Conservation (phyloP, 2,113 vertebrate genomes). For the Pelecanus crispus region DNA sequence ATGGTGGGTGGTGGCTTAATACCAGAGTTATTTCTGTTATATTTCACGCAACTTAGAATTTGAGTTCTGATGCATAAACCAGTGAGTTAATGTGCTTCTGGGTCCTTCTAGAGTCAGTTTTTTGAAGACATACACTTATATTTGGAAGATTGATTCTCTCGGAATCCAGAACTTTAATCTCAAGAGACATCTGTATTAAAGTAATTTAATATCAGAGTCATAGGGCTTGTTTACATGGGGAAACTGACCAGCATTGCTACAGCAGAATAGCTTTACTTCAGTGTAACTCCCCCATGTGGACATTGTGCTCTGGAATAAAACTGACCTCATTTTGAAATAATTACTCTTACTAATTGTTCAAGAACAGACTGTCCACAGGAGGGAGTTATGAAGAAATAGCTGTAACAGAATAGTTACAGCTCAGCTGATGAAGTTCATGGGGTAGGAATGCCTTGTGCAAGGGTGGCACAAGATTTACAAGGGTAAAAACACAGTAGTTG, state of each 20-base stretch:
- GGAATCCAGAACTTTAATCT: background rate
- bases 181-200: background rate
- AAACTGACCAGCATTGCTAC: background rate
- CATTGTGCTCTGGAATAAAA: background rate
- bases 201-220: background rate
- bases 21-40: background rate
- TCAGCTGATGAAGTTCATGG: background rate
- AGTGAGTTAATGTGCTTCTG: background rate
- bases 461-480: background rate
- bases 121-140: background rate
- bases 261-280: background rate
- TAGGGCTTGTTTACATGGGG: background rate
- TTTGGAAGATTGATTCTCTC: background rate
- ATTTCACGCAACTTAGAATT: background rate
- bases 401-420: background rate
- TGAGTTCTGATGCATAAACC: background rate
- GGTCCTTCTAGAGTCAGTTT: background rate
- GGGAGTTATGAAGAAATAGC: slow-evolving; percentile 11
- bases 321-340: background rate
- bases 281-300: slow-evolving; percentile 32
- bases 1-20: background rate
- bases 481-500: background rate
- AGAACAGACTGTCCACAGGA: slow-evolving; percentile 26
- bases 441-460: background rate
- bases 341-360: slow-evolving; percentile 50